A percentile compares a stretch with the other conserved stretches of the same genome.
Evolutionary conservation across 2,113 vertebrate species (phyloP).

Genomic region (Seriola quinqueradiata): DNA sequence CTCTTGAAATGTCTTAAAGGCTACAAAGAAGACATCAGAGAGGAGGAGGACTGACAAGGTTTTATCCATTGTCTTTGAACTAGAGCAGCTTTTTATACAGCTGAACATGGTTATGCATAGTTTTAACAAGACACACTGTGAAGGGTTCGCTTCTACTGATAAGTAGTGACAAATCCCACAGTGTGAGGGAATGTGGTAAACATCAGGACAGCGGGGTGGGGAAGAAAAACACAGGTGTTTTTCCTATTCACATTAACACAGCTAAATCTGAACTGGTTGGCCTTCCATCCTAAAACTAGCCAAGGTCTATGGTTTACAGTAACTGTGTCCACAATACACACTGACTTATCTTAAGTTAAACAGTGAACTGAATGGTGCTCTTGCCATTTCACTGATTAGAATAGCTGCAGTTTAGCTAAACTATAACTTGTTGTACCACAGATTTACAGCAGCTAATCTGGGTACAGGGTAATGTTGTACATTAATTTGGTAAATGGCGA

Average conservation of each 20-base stretch:
- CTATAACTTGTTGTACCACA: neutral
- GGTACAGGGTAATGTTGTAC: neutral
- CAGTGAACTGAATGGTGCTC: neutral
- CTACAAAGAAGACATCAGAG: neutral
- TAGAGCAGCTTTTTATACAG: neutral
- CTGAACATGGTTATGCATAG: neutral
- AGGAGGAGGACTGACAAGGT: neutral
- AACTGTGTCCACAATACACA: neutral
- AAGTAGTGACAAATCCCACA: neutral
- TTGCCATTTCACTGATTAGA: neutral
- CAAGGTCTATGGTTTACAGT: neutral
- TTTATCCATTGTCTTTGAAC: neutral
- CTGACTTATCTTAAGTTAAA: neutral
- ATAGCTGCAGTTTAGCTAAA: neutral
- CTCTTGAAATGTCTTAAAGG: neutral
- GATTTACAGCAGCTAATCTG: neutral
- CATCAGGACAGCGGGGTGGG: too few species aligned
- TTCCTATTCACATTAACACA: neutral
- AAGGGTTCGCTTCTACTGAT: neutral
- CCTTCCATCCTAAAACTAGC: neutral
- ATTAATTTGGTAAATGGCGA: neutral
- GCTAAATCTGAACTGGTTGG: neutral
- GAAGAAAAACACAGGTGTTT: neutral
- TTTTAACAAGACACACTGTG: neutral
- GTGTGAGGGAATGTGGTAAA: neutral